These are phyloP conservation scores for Tringa solitaria DNA, from an alignment of 2,113 vertebrate species.

Conservation along the genomic window DNA sequence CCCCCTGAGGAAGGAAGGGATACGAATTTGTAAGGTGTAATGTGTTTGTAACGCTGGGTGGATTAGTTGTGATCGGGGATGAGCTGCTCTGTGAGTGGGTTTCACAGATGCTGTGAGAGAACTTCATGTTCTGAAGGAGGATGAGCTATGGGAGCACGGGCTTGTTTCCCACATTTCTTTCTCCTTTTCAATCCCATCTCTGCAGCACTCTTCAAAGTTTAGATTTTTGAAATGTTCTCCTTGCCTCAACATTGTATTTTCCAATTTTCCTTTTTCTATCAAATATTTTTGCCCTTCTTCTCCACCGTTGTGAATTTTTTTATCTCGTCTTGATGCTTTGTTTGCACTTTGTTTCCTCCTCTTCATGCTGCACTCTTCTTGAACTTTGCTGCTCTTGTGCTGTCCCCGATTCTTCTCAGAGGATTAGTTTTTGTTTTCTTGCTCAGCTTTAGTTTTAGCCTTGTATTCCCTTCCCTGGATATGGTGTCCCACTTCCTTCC, in stretches of 20 bases:
- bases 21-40: not conserved
- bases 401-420: not conserved
- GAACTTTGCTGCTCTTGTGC: not conserved
- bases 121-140: not conserved
- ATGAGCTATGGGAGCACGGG: not conserved
- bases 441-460: not conserved
- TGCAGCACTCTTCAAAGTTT: not conserved
- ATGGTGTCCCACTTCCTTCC: not conserved
- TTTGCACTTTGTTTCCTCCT: not conserved
- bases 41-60: not conserved
- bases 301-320: not conserved
- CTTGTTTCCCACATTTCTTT: not conserved
- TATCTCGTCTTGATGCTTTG: not conserved
- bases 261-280: not conserved
- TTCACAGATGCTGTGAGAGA: not conserved
- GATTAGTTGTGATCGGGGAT: not conserved
- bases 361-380: not conserved
- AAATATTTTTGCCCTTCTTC: not conserved
- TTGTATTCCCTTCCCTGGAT: not conserved
- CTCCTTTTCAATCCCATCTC: not conserved
- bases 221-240: not conserved
- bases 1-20: not conserved
- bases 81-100: not conserved
- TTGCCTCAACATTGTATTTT: not conserved
- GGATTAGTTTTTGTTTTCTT: not conserved